Percentiles rank a stretch among this genome's conserved stretches.
Conservation (phyloP, 1,140 invertebrate genomes). For the Pogonus chalceus region DNA sequence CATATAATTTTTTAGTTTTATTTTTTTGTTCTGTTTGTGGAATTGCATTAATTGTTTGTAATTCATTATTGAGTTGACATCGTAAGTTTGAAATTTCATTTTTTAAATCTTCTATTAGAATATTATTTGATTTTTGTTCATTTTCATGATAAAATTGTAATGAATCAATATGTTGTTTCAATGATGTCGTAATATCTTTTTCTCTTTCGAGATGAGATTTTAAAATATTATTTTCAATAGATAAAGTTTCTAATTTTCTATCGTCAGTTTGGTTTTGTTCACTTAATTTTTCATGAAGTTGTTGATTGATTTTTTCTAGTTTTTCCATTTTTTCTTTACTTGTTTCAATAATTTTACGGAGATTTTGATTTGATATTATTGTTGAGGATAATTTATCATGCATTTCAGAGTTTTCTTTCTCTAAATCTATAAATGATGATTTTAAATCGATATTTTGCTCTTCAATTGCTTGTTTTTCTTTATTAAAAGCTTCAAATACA, state of each 20-base stretch:
- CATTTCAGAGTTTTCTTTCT: background rate
- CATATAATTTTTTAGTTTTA: background rate
- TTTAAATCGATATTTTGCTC: background rate
- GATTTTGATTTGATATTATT: background rate
- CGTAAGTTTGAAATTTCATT: no score
- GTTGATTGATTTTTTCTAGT: background rate
- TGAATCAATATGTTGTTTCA: background rate
- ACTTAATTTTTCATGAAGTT: background rate
- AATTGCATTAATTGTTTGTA: background rate
- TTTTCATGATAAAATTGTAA: background rate
- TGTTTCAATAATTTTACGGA: background rate
- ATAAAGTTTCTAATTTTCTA: background rate
- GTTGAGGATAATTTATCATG: background rate
- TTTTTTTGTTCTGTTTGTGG: background rate
- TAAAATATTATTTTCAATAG: background rate
- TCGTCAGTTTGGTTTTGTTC: background rate
- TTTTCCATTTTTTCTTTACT: background rate
- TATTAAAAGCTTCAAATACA: background rate
- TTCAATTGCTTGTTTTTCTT: no score
- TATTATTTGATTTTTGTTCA: background rate
- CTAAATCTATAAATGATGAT: background rate
- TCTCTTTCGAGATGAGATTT: background rate
- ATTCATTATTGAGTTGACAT: no score
- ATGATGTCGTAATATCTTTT: background rate
- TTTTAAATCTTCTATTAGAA: background rate